A percentile compares a stretch with the other conserved stretches of the same genome.
Evolutionary conservation across 2,888 invertebrate species (phyloP).

Genomic region (Pandemis heparana): DNA sequence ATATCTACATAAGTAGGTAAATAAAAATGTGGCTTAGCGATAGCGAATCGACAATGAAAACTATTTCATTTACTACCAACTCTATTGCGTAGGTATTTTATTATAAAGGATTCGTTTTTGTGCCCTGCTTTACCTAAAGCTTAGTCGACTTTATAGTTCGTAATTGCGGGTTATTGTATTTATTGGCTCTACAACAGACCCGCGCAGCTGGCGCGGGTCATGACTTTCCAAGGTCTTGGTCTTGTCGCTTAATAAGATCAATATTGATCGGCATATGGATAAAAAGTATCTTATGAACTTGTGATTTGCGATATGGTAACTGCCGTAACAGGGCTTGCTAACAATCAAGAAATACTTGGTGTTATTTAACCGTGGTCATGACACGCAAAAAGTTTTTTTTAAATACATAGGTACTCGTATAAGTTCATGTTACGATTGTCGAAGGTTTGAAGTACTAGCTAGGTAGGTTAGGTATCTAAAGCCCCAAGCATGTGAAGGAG

Average conservation of each 20-base stretch:
- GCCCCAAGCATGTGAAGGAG: too few species aligned
- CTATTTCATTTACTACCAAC: background rate
- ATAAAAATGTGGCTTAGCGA: background rate
- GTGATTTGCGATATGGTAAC: background rate
- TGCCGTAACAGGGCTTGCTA: background rate
- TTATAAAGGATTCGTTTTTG: background rate
- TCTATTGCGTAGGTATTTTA: background rate
- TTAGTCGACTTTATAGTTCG: slow-evolving; percentile 6
- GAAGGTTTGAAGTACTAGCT: too few species aligned
- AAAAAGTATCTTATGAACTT: background rate
- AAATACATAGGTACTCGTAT: too few species aligned
- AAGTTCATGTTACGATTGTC: too few species aligned
- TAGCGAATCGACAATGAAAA: background rate
- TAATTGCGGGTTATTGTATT: slow-evolving; percentile 15
- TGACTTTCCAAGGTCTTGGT: slow-evolving; percentile 37
- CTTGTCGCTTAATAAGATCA: slow-evolving; percentile 36
- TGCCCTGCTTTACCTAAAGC: background rate
- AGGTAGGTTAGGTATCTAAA: too few species aligned
- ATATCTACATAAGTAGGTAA: background rate
- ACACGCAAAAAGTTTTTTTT: background rate
- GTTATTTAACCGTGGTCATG: background rate
- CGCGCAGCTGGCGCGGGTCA: slow-evolving; percentile 29
- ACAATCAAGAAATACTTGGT: background rate
- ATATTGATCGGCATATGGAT: slow-evolving; percentile 22
- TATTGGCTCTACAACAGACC: slow-evolving; percentile 11